Evolutionary conservation across 1,140 invertebrate genomes (phyloP).

Genomic region (Frieseomelitta varia): DNA sequence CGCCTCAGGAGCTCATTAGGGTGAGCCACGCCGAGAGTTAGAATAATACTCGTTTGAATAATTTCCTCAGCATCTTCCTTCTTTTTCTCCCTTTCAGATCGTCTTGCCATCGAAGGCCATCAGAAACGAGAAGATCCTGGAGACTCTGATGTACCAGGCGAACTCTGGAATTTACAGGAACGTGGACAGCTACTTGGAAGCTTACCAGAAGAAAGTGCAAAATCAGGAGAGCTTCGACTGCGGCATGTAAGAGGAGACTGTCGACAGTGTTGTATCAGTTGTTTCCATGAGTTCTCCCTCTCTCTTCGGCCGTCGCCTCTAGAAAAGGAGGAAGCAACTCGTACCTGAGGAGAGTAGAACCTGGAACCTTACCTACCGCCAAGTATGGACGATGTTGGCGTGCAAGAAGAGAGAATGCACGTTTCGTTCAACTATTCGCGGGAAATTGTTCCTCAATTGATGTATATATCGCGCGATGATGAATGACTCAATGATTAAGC

Average conservation of each 20-base stretch:
- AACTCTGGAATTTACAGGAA: constrained; percentile 96
- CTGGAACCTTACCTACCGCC: background rate
- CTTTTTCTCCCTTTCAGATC: constrained; percentile 83
- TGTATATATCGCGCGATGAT: no score
- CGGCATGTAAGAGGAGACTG: constrained; percentile 66
- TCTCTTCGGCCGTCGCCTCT: background rate
- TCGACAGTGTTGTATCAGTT: no score
- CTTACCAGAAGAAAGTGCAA: constrained; percentile 91
- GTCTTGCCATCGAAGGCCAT: constrained; percentile 96
- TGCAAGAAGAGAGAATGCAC: background rate
- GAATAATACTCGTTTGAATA: background rate
- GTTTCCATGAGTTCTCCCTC: no score
- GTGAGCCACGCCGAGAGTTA: constrained; percentile 74
- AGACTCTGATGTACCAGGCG: constrained; percentile 96
- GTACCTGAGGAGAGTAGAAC: constrained; percentile 46
- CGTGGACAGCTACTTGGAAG: constrained; percentile 93
- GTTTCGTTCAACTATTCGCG: background rate
- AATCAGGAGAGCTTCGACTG: constrained; percentile 88
- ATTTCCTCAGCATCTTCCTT: background rate
- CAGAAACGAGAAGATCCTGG: constrained; percentile 95
- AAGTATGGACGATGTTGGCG: background rate
- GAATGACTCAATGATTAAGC: no score
- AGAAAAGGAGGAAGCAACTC: background rate
- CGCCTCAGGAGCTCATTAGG: constrained; percentile 95
- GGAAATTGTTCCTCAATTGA: background rate